phyloP scores from a whole-genome alignment of 2,113 vertebrate species.

The Gymnarchus niloticus region DNA sequence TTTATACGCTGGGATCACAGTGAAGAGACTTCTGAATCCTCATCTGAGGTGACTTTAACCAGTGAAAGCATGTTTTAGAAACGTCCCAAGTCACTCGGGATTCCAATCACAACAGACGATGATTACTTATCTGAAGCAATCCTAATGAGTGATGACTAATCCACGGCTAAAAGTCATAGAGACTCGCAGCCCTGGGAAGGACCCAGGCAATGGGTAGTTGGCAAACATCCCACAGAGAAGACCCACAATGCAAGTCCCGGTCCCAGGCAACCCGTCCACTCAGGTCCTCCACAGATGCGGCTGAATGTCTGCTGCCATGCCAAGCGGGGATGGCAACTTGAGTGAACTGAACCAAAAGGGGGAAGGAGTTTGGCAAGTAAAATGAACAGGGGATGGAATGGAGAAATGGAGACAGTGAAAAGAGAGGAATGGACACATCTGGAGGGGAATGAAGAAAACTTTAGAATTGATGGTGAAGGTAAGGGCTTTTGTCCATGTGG shows the following conservation, averaged over 20 bases:
- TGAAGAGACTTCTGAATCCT: not conserved
- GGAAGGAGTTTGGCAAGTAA: not conserved
- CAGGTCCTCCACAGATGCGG: not conserved
- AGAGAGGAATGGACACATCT: not conserved
- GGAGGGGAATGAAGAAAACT: constrained; percentile 12
- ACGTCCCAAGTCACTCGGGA: not conserved
- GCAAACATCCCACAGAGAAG: not conserved
- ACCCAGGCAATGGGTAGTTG: not conserved
- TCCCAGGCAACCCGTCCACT: not conserved
- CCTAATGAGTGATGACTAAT: not conserved
- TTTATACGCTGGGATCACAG: not conserved
- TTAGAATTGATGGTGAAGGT: not conserved
- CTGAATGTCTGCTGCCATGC: not conserved
- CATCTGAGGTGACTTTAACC: not conserved
- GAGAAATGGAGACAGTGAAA: not conserved
- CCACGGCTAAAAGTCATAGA: not conserved
- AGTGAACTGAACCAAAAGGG: not conserved
- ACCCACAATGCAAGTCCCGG: too few relatives aligned
- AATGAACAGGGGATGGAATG: not conserved
- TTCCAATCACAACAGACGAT: not conserved
- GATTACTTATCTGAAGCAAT: not conserved
- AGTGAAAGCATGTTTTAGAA: not conserved
- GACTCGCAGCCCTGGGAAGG: not conserved
- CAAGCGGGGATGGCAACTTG: not conserved
- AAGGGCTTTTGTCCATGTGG: not conserved